Conservation (phyloP, 2,888 invertebrate species). For the Crocallis elinguaria region DNA sequence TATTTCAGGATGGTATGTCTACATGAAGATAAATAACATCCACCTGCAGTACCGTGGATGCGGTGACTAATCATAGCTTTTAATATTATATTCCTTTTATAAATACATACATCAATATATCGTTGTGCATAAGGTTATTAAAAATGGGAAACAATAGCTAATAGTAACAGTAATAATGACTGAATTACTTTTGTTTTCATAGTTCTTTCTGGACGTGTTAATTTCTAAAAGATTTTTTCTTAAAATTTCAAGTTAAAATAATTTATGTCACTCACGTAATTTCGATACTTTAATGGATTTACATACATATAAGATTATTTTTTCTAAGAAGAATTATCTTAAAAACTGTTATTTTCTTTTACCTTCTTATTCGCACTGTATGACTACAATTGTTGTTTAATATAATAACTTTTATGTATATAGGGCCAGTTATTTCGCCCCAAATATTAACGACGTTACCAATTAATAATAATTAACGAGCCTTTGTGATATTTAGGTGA, state of each 20-base stretch:
- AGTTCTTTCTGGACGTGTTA: no score
- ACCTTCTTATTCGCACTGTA: conserved; percentile 7
- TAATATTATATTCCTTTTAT: conserved; percentile 15
- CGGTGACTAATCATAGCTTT: conserved; percentile 30
- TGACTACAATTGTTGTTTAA: conserved; percentile 19
- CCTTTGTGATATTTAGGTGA: conserved; percentile 70
- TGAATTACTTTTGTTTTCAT: not conserved
- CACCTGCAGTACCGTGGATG: conserved; percentile 53
- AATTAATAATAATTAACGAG: conserved; percentile 40
- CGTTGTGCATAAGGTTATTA: conserved; percentile 19
- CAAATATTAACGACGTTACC: conserved; percentile 34
- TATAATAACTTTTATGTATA: conserved; percentile 22
- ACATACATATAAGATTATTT: no score
- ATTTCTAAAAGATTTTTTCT: no score
- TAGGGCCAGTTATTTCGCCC: conserved; percentile 37
- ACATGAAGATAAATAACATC: conserved; percentile 60
- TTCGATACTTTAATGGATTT: no score
- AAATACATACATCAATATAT: not conserved
- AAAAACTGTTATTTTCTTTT: conserved; percentile 11
- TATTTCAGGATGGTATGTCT: conserved; percentile 80
- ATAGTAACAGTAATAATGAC: conserved; percentile 4
- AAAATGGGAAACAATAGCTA: conserved; percentile 21
- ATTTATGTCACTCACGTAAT: no score
- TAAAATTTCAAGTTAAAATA: no score
- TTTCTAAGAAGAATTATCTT: no score